phyloP scores from a whole-genome alignment of 2,113 vertebrate genomes.

The Petaurus breviceps region DNA sequence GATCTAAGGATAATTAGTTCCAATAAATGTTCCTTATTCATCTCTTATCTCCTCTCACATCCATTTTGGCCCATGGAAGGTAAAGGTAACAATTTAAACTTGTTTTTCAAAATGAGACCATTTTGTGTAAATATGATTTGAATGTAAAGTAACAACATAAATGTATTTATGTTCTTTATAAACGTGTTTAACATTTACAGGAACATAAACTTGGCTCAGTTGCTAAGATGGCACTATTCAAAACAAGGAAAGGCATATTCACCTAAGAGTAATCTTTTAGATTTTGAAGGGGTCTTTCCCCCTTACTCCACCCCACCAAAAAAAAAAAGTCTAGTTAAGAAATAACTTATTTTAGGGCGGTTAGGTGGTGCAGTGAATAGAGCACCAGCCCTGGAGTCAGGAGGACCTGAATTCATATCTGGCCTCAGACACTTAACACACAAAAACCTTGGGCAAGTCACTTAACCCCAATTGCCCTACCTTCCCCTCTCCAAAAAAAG shows the following conservation, averaged over 20 bases:
- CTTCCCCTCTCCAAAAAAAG: no score
- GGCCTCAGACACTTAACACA: no score
- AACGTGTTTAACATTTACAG: neutral
- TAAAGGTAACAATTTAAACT: neutral
- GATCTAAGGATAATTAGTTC: neutral
- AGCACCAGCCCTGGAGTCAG: no score
- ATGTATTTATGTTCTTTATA: neutral
- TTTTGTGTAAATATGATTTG: neutral
- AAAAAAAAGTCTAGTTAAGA: neutral
- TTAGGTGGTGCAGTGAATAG: no score
- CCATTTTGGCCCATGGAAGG: neutral
- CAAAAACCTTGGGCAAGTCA: no score
- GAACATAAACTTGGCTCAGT: neutral
- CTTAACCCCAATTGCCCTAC: no score
- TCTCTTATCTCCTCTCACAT: neutral
- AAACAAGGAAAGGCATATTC: constrained; percentile 34
- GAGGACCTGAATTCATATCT: no score
- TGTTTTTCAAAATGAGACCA: neutral
- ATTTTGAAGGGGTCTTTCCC: constrained; percentile 15
- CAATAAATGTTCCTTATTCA: neutral
- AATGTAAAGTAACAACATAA: neutral
- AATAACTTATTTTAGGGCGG: neutral
- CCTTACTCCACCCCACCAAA: neutral
- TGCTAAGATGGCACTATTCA: constrained; percentile 39
- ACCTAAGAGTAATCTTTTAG: constrained; percentile 38